Conservation (phyloP, 2,797 vertebrate species). For the Thalassophryne amazonica region DNA sequence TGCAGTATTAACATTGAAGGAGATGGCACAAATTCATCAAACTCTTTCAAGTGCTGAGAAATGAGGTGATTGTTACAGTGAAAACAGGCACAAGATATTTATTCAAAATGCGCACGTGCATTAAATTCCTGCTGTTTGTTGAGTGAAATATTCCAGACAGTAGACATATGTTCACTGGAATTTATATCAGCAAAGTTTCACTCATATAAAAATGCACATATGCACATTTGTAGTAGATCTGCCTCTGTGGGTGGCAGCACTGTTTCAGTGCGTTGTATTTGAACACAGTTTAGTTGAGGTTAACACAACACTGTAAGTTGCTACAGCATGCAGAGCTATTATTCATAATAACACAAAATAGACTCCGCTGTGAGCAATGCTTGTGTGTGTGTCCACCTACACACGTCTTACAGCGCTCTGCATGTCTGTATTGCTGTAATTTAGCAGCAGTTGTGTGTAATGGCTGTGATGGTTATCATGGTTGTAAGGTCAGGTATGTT, state of each 20-base stretch:
- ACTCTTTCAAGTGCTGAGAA: too few species aligned
- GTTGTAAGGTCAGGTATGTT: constrained; percentile 63
- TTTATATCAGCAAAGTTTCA: too few species aligned
- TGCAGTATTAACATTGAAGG: too few species aligned
- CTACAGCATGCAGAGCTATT: constrained; percentile 54
- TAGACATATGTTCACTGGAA: too few species aligned
- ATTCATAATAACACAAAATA: constrained; percentile 10
- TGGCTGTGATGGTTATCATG: constrained; percentile 70
- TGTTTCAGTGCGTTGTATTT: constrained; percentile 17
- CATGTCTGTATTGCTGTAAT: constrained; percentile 49
- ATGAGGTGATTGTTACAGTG: too few species aligned
- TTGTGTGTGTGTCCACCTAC: not conserved
- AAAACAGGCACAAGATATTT: too few species aligned
- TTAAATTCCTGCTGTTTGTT: too few species aligned
- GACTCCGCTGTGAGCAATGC: not conserved
- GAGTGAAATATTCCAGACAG: too few species aligned
- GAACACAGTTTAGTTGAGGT: constrained; percentile 37
- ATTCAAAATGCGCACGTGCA: too few species aligned
- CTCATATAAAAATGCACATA: not conserved
- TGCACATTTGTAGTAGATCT: constrained; percentile 25
- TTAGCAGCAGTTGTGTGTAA: constrained; percentile 68
- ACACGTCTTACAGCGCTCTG: constrained; percentile 17
- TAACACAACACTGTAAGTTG: constrained; percentile 65
- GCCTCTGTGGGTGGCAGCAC: constrained; percentile 40
- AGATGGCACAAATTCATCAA: too few species aligned